Conservation (phyloP, 2,888 invertebrate species). For the Hemithea aestivaria region DNA sequence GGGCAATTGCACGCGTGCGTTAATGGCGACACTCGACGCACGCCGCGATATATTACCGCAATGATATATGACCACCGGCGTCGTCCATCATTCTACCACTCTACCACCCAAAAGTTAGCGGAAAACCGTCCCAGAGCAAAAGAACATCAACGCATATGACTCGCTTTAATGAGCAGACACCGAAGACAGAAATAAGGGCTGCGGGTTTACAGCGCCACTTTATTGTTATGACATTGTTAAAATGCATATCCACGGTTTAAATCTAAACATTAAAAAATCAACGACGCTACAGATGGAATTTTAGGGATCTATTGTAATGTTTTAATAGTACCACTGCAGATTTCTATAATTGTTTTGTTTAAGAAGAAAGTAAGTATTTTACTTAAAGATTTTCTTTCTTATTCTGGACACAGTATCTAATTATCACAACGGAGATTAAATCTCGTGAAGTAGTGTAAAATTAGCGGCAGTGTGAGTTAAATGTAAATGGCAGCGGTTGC, state of each 20-base stretch:
- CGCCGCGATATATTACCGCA: constrained; percentile 71
- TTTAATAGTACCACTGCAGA: constrained; percentile 14
- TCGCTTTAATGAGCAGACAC: constrained; percentile 74
- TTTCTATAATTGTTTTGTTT: no score
- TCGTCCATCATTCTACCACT: constrained; percentile 77
- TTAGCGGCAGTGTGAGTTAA: constrained; percentile 46
- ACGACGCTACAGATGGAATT: constrained; percentile 19
- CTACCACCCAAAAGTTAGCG: constrained; percentile 78
- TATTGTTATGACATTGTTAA: constrained; percentile 75
- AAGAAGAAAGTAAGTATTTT: no score
- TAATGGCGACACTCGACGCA: constrained; percentile 78
- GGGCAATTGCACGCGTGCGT: constrained; percentile 71
- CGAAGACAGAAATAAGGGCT: constrained; percentile 75
- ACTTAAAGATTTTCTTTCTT: no score
- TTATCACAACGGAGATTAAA: constrained; percentile 16
- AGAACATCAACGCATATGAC: constrained; percentile 52
- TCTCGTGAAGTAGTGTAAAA: constrained; percentile 38
- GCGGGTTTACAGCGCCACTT: constrained; percentile 63
- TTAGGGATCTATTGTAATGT: constrained; percentile 22
- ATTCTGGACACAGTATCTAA: no score
- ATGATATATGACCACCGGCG: constrained; percentile 73
- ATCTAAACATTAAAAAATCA: constrained; percentile 51
- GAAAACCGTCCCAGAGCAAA: constrained; percentile 66
- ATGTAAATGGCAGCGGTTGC: constrained; percentile 20
- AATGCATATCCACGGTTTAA: constrained; percentile 51